Conservation (phyloP, 2,113 vertebrate genomes). For the Calidris pygmaea region DNA sequence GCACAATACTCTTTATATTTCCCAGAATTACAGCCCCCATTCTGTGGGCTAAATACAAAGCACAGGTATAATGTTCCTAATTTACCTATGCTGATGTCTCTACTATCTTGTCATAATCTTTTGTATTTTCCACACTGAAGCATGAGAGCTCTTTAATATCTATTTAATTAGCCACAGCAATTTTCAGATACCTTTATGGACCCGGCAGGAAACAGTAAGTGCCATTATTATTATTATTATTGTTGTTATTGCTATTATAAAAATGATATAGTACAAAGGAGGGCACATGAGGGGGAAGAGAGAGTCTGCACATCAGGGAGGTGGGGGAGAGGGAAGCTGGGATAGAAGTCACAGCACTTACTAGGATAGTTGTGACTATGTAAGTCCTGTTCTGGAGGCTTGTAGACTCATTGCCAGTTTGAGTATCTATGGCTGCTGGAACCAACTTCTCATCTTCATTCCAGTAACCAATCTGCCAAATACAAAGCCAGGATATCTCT, state of each 20-base stretch:
- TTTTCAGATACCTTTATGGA: slow-evolving; percentile 30
- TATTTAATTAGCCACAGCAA: slow-evolving; percentile 31
- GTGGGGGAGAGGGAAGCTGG: not conserved
- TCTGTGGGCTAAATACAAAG: slow-evolving; percentile 47
- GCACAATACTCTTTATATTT: slow-evolving; percentile 34
- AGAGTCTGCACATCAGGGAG: not conserved
- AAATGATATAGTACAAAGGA: not conserved
- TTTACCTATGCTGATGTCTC: slow-evolving; percentile 18
- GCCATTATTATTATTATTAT: not conserved
- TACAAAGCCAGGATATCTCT: not conserved
- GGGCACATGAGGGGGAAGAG: not conserved
- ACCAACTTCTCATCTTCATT: slow-evolving; percentile 97
- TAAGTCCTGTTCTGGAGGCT: slow-evolving; percentile 95
- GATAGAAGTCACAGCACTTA: slow-evolving; percentile 69
- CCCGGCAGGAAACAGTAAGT: not conserved
- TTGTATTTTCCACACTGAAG: slow-evolving; percentile 41
- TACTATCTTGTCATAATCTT: slow-evolving; percentile 52
- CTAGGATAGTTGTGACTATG: slow-evolving; percentile 96
- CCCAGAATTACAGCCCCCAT: slow-evolving; percentile 23
- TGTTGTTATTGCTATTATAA: slow-evolving; percentile 15
- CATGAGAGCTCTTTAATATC: slow-evolving; percentile 24
- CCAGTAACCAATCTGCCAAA: slow-evolving; percentile 93
- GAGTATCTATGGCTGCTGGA: slow-evolving; percentile 82
- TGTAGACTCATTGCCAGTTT: slow-evolving; percentile 85
- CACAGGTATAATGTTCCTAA: not conserved